Evolutionary conservation across 2,797 vertebrate species (phyloP), one percentile per base, ranked within the genome.

Genomic region (Falco rusticolus): DNA sequence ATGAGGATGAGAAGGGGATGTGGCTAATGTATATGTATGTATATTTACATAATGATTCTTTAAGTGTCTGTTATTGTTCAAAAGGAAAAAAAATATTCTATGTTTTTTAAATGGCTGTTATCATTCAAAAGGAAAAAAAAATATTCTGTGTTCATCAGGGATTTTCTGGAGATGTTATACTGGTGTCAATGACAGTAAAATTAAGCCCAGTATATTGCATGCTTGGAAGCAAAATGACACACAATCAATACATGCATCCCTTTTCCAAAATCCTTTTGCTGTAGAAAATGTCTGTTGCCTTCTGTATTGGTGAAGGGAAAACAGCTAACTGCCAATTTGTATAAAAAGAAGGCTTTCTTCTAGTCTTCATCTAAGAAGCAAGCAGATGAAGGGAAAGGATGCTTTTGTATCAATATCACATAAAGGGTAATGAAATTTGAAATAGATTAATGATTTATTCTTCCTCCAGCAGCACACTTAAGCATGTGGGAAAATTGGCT

Each of bases 391-490:
- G 56, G 45, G 66, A 91, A 85, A 95, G 61, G 91, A 84, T 87
- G 92, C 59, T 96, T 94, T 96, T 70, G 43, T 18, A 68, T 96
- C 93, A 95, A 51, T 96, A 96, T 96, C 96, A 90, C 91, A 90
- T 87, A 95, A 96, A 94, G 84, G 77, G 74, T 97, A 97, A 96
- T 95, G 89, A 93, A 97, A 97, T 74, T 96, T 87, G 93, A 97
- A 98, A 97, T 96, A 97, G 94, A 87, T 95, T 95, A 7, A 18
- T 96, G 97, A 97, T 96, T 96, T 97, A 97, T 93, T 94, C 81
- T 87, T 94, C 84, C 95, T 96, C 93, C 4, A 87, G 93, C n/a
- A 41, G 68, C 94, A 94, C 80, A 41, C 70, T 80, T 85, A 86
- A 93, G 83, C 90, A 63, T 91, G 69, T 39, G 75, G 94, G 74